Base-by-base conservation (phyloP, 2,113 vertebrate genomes). In the Periophthalmodon schlosseri region DNA sequence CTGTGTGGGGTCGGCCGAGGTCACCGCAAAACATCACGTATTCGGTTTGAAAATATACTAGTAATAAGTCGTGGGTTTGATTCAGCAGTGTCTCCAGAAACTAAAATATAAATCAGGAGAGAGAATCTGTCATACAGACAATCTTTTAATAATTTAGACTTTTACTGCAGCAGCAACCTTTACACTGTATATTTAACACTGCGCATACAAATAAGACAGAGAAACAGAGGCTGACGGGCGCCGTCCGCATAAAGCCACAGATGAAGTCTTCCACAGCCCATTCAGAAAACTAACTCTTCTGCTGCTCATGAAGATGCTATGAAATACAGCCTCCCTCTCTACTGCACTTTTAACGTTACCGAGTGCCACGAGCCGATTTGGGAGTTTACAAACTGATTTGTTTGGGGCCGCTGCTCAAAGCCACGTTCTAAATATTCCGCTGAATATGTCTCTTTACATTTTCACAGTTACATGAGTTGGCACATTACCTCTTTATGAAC, bases 31-130 rank as follows among this genome's bases (percentile, higher is more conserved):
- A 70, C 75, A 49, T 46, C 34, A 21, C 23, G 5, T 9, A 15
- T 44, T 33, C 44, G 70, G 36, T 58, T 74, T 63, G 64, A 9
- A 68, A 71, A 49, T 28, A 16, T 15, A 58, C 4, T 58, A 14
- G 57, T 3, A 50, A 28, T 57, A 47, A 44, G 0, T 65, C 47
- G 21, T 72, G 1, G 6, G 33, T 3, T 24, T 9, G 57, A 74
- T 67, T 66, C 36, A 46, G 36, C 1, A 1, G 34, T 36, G 13
- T 70, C 21, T 63, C 47, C 2, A 73, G 33, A 8, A 16, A n/a
- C 23, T 49, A 64, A 36, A 18, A 64, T 18, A n/a, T n/a, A 65
- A 39, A 65, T n/a, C 4, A 39, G 10, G 63, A 65, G 34, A 44
- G n/a, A 65, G 34, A 5, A 20, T 65, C 14, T 63, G 15, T 28